Evolutionary conservation across 1,140 invertebrate genomes (phyloP).

Genomic region (Penaeus indicus): DNA sequence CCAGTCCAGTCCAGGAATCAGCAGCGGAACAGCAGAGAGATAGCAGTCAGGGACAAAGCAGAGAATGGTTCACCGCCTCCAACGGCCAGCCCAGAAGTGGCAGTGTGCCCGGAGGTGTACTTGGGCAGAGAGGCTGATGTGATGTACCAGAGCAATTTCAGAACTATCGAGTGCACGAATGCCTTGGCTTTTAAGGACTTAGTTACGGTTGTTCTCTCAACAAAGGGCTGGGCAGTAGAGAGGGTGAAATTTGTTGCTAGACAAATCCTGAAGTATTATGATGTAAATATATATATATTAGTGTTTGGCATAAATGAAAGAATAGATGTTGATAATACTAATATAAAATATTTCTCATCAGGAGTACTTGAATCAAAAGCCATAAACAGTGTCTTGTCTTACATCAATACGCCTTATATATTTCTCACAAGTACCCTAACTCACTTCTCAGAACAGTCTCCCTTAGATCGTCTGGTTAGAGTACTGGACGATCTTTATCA

Average conservation of each 20-base stretch:
- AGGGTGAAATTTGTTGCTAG: conserved; percentile 7
- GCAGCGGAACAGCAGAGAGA: no score
- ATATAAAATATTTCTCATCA: neutral
- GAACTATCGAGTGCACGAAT: neutral
- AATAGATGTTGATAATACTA: neutral
- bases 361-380: neutral
- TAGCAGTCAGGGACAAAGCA: no score
- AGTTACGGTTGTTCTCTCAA: conserved; percentile 25
- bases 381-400: conserved; percentile 65
- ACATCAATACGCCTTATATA: conserved; percentile 68
- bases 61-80: no score
- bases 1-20: no score
- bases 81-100: neutral
- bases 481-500: conserved; percentile 65
- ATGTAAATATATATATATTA: conserved; percentile 30
- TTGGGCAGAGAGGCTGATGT: neutral
- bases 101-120: conserved; percentile 41
- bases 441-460: conserved; percentile 66
- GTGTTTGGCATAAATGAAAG: neutral
- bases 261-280: conserved; percentile 35
- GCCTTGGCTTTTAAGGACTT: conserved; percentile 32
- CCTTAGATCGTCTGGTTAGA: conserved; percentile 68
- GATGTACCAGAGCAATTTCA: neutral
- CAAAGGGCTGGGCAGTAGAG: conserved; percentile 31
- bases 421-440: conserved; percentile 67